Conservation (phyloP, 2,797 vertebrate species). For the Xerus rutilus region DNA sequence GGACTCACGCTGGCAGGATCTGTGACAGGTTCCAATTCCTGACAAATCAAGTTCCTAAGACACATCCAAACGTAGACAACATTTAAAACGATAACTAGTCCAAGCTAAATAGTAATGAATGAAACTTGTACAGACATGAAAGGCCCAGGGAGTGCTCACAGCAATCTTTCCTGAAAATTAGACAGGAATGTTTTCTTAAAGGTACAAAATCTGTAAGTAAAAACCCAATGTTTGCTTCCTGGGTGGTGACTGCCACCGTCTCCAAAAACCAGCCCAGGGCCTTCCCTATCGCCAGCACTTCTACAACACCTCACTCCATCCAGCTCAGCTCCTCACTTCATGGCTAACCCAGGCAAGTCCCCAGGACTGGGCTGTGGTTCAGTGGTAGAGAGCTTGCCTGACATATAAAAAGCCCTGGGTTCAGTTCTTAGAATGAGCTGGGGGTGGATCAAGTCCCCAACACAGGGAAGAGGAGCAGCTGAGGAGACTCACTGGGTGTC, state of each 20-base stretch:
- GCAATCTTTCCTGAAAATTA: neutral
- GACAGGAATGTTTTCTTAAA: neutral
- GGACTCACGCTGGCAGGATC: neutral
- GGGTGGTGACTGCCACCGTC: neutral
- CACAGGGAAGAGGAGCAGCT: fast-evolving
- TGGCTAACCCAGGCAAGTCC: neutral
- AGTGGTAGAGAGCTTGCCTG: no score
- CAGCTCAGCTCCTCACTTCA: neutral
- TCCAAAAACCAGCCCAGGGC: neutral
- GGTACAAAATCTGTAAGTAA: neutral
- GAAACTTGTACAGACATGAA: neutral
- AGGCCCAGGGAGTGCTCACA: neutral
- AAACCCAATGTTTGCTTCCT: neutral
- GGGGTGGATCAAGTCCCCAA: neutral
- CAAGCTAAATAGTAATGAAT: neutral
- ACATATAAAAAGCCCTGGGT: no score
- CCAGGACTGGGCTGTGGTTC: no score
- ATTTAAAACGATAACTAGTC: neutral
- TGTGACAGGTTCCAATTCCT: neutral
- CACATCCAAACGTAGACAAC: neutral
- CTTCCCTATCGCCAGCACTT: neutral
- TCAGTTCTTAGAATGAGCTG: no score
- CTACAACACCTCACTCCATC: neutral
- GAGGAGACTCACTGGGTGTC: no score
- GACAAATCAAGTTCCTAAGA: neutral